phyloP scores from a whole-genome alignment of 2,113 vertebrate species.

The Maccullochella peelii region DNA sequence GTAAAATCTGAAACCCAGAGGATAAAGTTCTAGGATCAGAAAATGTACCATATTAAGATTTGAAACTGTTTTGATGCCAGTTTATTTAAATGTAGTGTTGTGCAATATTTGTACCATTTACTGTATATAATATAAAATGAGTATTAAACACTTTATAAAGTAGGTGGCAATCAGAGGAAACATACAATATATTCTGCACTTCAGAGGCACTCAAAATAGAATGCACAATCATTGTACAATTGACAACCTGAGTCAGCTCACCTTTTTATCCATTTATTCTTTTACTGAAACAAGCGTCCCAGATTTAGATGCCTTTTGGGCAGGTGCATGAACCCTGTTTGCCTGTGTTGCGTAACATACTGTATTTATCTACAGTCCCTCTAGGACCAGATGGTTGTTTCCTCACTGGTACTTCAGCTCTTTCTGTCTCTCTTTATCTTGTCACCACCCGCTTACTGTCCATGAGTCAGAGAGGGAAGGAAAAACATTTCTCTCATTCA shows the following conservation, averaged over 20 bases:
- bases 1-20: neutral
- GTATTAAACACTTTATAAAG: neutral
- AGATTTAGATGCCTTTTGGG: conserved; percentile 43
- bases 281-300: conserved; percentile 20
- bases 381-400: conserved; percentile 40
- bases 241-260: conserved; percentile 20
- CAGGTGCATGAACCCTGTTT: conserved; percentile 35
- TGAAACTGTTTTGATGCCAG: neutral
- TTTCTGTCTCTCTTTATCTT: conserved; percentile 29
- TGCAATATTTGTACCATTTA: neutral
- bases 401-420: conserved; percentile 41
- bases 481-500: conserved; percentile 47
- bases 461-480: conserved; percentile 35
- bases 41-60: neutral
- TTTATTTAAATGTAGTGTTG: neutral
- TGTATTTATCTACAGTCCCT: conserved; percentile 42
- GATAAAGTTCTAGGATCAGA: neutral
- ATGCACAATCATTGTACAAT: neutral
- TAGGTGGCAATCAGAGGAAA: too few relatives aligned
- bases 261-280: conserved; percentile 29
- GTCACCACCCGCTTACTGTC: conserved; percentile 29
- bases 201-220: conserved; percentile 14
- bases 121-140: neutral
- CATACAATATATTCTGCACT: too few relatives aligned
- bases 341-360: conserved; percentile 38